Evolutionary conservation across 1,140 invertebrate genomes (phyloP), one percentile per base, ranked within the genome.

Genomic region (Teleogryllus occipitalis): DNA sequence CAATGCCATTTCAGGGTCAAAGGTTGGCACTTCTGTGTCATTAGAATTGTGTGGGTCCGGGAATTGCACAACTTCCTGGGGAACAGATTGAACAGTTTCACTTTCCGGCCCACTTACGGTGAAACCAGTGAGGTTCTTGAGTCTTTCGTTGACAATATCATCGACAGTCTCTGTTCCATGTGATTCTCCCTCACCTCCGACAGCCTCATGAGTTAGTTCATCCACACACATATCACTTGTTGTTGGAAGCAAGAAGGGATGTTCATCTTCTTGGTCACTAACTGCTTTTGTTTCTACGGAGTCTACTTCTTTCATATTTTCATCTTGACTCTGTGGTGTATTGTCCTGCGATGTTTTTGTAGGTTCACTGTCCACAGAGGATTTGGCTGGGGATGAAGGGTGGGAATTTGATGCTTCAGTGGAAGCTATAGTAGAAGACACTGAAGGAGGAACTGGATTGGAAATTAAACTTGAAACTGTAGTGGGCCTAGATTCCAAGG

Each of bases 91-190:
- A 10, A 14, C 10, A 10, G 14, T 21, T 6, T 22, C 48, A 46
- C 27, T 49, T 65, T 78, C 65, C 8, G 76, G n/a, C 7, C 8
- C 47, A 7, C 46, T 21, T 2, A 54, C 76, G 47, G 46, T 22
- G 47, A 77, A 77, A 22, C 76, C 47, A 48, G 76, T 77, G 76
- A 77, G 76, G 76, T 80, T 80, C 47, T 80, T 80, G 39, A 80
- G 76, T 72, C 79, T 49, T 10, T 80, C 79, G 27, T 80, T 80
- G 27, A 80, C 79, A 27, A 80, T 80, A 18, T 80, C 79, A 72
- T 80, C 79, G 2, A 80, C 79, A 3, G 76, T 80, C 73, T 80
- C 73, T 21, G 48, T 14, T 12, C 47, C 79, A 27, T 80, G 47
- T 15, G 79, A 27, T 8, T 80, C 73, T 46, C 76, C 75, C 15